Evolutionary conservation across 1,140 invertebrate species (phyloP).

Genomic region (Mesaphorura yosii): DNA sequence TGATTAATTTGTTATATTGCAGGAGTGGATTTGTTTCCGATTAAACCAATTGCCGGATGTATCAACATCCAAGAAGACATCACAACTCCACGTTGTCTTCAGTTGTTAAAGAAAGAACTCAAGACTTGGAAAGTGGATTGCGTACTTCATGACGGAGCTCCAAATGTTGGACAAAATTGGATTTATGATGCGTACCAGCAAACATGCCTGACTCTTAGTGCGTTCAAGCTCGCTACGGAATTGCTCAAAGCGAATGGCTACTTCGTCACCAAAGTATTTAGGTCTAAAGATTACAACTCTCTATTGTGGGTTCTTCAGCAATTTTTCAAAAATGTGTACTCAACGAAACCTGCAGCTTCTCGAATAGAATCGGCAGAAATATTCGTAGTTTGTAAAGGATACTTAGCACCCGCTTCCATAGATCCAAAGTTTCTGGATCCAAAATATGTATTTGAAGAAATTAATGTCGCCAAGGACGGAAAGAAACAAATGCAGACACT

Average conservation of each 20-base stretch:
- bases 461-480: constrained; percentile 61
- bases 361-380: constrained; percentile 98
- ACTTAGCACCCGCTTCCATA: constrained; percentile 82
- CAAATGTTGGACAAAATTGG: constrained; percentile 98
- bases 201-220: constrained; percentile 73
- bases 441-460: constrained; percentile 90
- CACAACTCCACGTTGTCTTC: constrained; percentile 80
- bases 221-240: constrained; percentile 83
- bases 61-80: constrained; percentile 88
- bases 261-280: constrained; percentile 98
- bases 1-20: constrained; percentile 18
- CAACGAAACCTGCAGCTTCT: constrained; percentile 97
- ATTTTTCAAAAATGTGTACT: constrained; percentile 82
- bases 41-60: constrained; percentile 81
- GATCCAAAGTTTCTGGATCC: constrained; percentile 89
- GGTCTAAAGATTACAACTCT: constrained; percentile 94
- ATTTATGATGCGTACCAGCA: constrained; percentile 94
- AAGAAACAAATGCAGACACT: constrained; percentile 44
- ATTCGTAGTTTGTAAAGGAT: constrained; percentile 94
- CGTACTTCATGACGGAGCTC: constrained; percentile 93
- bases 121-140: constrained; percentile 95
- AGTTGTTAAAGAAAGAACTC: constrained; percentile 67
- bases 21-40: constrained; percentile 93
- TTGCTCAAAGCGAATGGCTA: constrained; percentile 87
- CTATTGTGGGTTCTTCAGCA: constrained; percentile 93